Percentiles rank a stretch among this genome's conserved stretches.
Conservation (phyloP, 2,797 vertebrate genomes). For the Rachycentron canadum region DNA sequence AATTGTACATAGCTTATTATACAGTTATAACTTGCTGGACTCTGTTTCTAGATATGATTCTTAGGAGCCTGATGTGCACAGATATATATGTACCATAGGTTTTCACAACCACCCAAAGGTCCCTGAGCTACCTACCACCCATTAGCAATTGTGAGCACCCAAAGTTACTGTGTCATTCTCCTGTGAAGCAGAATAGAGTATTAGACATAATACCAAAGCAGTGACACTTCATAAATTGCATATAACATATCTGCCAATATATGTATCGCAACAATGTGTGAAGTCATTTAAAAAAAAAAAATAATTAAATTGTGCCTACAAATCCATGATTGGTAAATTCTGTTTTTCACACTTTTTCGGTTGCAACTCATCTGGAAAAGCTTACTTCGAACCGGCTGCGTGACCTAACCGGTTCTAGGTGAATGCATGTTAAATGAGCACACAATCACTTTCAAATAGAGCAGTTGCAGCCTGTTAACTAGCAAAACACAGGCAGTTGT, state of each 20-base stretch:
- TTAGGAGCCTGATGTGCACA: neutral
- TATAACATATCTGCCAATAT: neutral
- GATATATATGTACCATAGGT: neutral
- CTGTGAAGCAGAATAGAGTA: neutral
- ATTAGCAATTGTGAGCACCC: neutral
- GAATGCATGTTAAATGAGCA: neutral
- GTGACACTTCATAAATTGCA: neutral
- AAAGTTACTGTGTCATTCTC: neutral
- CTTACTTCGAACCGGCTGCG: too few species aligned
- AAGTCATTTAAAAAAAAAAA: too few species aligned
- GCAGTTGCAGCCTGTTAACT: too few species aligned
- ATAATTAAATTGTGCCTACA: too few species aligned
- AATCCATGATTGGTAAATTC: too few species aligned
- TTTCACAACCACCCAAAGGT: neutral
- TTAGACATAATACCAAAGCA: neutral
- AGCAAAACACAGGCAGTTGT: too few species aligned
- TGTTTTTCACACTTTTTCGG: neutral
- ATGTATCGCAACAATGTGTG: too few species aligned
- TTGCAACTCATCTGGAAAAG: neutral
- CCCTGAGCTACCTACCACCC: neutral
- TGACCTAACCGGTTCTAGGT: neutral
- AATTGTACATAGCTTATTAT: constrained; percentile 11
- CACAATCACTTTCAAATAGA: too few species aligned
- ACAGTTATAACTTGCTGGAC: neutral
- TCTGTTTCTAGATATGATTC: neutral